Percentiles rank a stretch among this genome's conserved stretches.
phyloP scores from a whole-genome alignment of 53 echinoderm and acorn worm genomes.

The Arbacia lixula region DNA sequence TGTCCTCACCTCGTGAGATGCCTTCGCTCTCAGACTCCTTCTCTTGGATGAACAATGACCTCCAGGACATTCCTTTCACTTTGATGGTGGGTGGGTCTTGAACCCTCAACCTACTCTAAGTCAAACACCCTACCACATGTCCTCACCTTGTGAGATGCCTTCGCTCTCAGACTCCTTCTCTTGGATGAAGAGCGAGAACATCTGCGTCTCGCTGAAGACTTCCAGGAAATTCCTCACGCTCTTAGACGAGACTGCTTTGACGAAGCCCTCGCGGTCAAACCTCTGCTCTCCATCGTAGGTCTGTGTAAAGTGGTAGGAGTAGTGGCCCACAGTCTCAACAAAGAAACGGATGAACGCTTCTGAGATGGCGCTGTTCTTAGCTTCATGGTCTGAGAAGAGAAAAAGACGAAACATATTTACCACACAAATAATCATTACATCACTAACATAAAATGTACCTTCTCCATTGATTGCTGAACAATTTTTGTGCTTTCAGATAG shows the following conservation, averaged over 20 bases:
- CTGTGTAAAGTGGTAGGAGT: constrained; percentile 81
- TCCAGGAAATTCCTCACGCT: constrained; percentile 87
- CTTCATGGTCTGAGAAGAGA: constrained; percentile 67
- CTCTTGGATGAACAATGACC: constrained; percentile 84
- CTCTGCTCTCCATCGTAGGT: constrained; percentile 72
- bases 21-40: constrained; percentile 76
- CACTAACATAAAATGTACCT: no score
- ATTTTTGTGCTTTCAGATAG: no score
- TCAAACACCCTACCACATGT: no score
- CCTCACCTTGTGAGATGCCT: constrained; percentile 86
- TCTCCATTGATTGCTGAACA: no score
- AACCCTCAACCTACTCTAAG: no score
- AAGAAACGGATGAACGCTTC: constrained; percentile 96
- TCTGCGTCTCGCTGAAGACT: constrained; percentile 97
- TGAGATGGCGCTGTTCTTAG: constrained; percentile 78
- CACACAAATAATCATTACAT: no score
- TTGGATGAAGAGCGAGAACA: constrained; percentile 99
- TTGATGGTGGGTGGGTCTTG: background rate
- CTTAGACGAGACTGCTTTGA: constrained; percentile 77
- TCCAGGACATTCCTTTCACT: background rate
- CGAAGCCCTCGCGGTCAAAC: constrained; percentile 88
- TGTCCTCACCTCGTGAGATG: constrained; percentile 72
- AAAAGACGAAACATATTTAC: no score
- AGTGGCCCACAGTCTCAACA: constrained; percentile 93
- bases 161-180: constrained; percentile 88